Evolutionary conservation across 1,140 invertebrate genomes (phyloP).

Genomic region (Heterodera carotae): DNA sequence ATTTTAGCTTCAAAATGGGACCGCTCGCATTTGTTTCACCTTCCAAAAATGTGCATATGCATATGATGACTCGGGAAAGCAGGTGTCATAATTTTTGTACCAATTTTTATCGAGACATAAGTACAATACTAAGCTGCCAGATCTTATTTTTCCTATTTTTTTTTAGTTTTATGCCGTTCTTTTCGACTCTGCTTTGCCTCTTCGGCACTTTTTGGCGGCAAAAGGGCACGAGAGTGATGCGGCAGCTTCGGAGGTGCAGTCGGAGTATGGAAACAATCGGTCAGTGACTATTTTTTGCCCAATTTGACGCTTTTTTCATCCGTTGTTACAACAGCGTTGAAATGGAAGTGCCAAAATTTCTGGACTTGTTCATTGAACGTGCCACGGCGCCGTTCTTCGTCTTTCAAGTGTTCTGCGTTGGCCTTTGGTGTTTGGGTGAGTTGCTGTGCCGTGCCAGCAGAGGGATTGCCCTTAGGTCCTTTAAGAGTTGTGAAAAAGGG

Average conservation of each 20-base stretch:
- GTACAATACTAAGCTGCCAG: too few species aligned
- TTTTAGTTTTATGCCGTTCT: slow-evolving; percentile 50
- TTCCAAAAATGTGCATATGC: slow-evolving; percentile 64
- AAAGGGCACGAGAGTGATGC: slow-evolving; percentile 61
- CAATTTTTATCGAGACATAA: too few species aligned
- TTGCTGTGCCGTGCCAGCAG: not conserved
- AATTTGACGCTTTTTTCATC: slow-evolving; percentile 25
- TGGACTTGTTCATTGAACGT: slow-evolving; percentile 92
- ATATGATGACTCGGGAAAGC: slow-evolving; percentile 50
- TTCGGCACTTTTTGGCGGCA: slow-evolving; percentile 43
- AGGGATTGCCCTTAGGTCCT: too few species aligned
- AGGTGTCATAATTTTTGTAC: too few species aligned
- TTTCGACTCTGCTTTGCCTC: slow-evolving; percentile 52
- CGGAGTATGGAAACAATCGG: slow-evolving; percentile 59
- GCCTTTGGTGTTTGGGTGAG: slow-evolving; percentile 86
- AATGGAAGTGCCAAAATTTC: slow-evolving; percentile 91
- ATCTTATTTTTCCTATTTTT: not conserved
- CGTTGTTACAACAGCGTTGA: slow-evolving; percentile 72
- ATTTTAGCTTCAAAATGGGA: slow-evolving; percentile 53
- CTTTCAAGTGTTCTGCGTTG: slow-evolving; percentile 84
- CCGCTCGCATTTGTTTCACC: slow-evolving; percentile 54
- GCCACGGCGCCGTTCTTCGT: slow-evolving; percentile 99
- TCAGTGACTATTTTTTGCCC: slow-evolving; percentile 29
- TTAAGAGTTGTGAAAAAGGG: too few species aligned
- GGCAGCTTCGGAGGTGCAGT: slow-evolving; percentile 40